A percentile compares a stretch with the other conserved stretches of the same genome.
These are phyloP conservation scores for Eupithecia centaureata DNA, from an alignment of 2,888 invertebrate species.

Conservation along the genomic window DNA sequence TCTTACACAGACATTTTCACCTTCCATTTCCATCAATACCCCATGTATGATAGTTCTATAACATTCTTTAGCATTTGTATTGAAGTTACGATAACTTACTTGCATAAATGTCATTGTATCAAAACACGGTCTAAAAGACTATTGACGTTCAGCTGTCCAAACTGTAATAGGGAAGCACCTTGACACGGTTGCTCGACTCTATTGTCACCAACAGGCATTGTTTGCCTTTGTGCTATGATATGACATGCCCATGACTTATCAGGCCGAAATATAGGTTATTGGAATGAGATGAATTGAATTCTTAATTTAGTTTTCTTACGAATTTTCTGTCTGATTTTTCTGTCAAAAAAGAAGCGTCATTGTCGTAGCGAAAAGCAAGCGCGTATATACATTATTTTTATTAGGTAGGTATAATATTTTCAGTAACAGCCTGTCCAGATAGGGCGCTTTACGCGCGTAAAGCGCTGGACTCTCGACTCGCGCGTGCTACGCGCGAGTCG, in stretches of 20 bases:
- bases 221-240: slow-evolving; percentile 48
- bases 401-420: too few species aligned
- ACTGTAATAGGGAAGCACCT: slow-evolving; percentile 70
- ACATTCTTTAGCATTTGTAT: too few species aligned
- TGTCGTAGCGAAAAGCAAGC: too few species aligned
- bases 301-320: not conserved
- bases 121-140: slow-evolving; percentile 42
- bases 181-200: slow-evolving; percentile 60
- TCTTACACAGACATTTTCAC: too few species aligned
- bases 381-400: too few species aligned
- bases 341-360: not conserved
- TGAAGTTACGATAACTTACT: not conserved
- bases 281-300: not conserved
- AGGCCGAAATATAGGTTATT: not conserved
- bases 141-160: slow-evolving; percentile 59
- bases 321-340: not conserved
- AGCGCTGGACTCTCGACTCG: too few species aligned
- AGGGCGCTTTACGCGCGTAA: too few species aligned
- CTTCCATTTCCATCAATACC: too few species aligned
- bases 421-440: too few species aligned
- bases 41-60: too few species aligned
- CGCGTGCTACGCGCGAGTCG: too few species aligned
- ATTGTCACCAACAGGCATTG: slow-evolving; percentile 55
- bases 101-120: not conserved
- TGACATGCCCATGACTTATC: slow-evolving; percentile 3